Conservation (phyloP, 2,888 invertebrate species). For the Corythucha ciliata region DNA sequence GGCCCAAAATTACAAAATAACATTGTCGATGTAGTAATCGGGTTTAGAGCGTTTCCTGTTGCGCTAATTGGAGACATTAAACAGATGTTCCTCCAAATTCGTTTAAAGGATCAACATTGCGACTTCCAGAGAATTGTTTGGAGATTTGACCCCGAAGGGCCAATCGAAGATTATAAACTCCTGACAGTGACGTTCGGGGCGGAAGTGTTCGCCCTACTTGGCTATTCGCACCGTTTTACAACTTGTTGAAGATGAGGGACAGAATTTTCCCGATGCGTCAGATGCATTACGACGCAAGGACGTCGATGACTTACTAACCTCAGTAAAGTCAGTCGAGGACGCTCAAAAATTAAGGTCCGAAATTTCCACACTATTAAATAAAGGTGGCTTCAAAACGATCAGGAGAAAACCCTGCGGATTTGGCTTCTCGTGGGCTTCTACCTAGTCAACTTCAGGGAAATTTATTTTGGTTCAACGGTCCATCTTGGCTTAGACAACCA, state of each 20-base stretch:
- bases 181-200: constrained; percentile 33
- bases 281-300: constrained; percentile 12
- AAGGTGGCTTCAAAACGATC: constrained; percentile 25
- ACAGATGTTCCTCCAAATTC: constrained; percentile 20
- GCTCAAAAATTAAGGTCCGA: constrained; percentile 14
- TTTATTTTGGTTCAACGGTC: too few relatives aligned
- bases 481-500: too few relatives aligned
- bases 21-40: constrained; percentile 33
- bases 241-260: constrained; percentile 25
- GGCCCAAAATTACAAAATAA: constrained; percentile 39
- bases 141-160: constrained; percentile 23
- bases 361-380: constrained; percentile 11
- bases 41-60: constrained; percentile 3
- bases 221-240: constrained; percentile 29
- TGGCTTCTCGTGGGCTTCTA: too few relatives aligned
- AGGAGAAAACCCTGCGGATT: constrained; percentile 38
- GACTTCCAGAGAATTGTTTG: constrained; percentile 34
- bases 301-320: constrained; percentile 22
- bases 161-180: constrained; percentile 20
- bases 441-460: too few relatives aligned
- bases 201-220: constrained; percentile 29
- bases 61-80: constrained; percentile 6
- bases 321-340: constrained; percentile 4
- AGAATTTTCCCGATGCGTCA: constrained; percentile 25
- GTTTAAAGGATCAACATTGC: constrained; percentile 23